phyloP scores from a whole-genome alignment of 2,888 invertebrate genomes.

The Ichneumon xanthorius region DNA sequence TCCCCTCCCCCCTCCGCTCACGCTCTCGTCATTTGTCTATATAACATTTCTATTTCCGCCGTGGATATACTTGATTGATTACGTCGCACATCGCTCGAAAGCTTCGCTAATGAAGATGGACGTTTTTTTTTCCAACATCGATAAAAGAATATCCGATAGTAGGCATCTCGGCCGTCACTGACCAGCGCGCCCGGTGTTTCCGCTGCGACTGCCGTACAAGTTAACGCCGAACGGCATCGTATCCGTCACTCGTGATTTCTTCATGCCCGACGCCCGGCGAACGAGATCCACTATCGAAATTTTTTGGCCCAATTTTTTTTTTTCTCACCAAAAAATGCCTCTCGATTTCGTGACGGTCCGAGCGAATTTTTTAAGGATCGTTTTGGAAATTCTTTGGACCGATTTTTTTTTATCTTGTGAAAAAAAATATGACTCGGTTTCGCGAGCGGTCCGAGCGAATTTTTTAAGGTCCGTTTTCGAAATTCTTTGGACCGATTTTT shows the following conservation, averaged over 20 bases:
- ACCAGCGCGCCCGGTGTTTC: not conserved
- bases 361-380: too few relatives aligned
- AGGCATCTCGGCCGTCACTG: slow-evolving; percentile 12
- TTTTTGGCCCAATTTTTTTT: slow-evolving; percentile 32
- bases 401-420: too few relatives aligned
- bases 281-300: slow-evolving; percentile 22
- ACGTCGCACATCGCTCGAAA: slow-evolving; percentile 77
- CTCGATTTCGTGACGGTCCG: too few relatives aligned
- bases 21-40: slow-evolving; percentile 61
- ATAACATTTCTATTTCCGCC: slow-evolving; percentile 77
- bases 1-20: slow-evolving; percentile 31
- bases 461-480: too few relatives aligned
- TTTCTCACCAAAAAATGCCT: not conserved
- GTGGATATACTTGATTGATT: slow-evolving; percentile 74
- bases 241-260: slow-evolving; percentile 50
- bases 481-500: too few relatives aligned
- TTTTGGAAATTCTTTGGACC: too few relatives aligned
- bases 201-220: not conserved
- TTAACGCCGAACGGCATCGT: not conserved
- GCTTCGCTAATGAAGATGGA: slow-evolving; percentile 81
- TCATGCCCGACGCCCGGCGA: slow-evolving; percentile 19
- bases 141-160: slow-evolving; percentile 63
- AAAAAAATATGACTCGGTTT: too few relatives aligned
- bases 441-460: too few relatives aligned
- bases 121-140: slow-evolving; percentile 70